A percentile compares a stretch with the other conserved stretches of the same genome.
Conservation (phyloP, 2,113 vertebrate genomes). For the Glaucomys volans region DNA sequence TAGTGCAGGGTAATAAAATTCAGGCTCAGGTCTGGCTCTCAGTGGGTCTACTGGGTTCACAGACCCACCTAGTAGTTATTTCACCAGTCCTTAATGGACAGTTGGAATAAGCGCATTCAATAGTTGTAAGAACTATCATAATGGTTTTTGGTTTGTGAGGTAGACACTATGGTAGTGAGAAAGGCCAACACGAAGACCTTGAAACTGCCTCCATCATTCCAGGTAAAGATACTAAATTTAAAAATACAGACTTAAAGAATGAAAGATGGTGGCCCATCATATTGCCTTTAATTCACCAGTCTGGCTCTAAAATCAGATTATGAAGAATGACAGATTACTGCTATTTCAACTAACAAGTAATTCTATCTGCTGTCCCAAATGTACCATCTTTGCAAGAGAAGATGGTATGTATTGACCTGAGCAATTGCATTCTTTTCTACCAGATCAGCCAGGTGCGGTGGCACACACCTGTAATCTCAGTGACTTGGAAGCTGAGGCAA, state of each 20-base stretch:
- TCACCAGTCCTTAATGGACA: neutral
- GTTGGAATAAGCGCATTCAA: neutral
- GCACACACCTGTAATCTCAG: too few relatives aligned
- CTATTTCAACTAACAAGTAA: neutral
- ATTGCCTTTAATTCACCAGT: neutral
- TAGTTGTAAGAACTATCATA: neutral
- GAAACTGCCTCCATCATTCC: neutral
- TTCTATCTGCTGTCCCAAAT: neutral
- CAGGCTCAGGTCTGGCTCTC: neutral
- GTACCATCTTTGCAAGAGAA: neutral
- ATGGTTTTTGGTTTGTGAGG: neutral
- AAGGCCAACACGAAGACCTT: neutral
- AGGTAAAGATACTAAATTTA: neutral
- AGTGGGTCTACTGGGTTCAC: too few relatives aligned
- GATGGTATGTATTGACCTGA: neutral
- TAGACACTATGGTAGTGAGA: neutral
- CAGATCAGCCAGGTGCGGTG: too few relatives aligned
- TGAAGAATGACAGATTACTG: neutral
- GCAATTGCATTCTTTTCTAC: neutral
- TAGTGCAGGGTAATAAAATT: neutral
- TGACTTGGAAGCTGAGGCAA: too few relatives aligned
- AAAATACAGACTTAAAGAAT: neutral
- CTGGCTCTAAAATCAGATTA: neutral
- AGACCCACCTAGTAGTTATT: neutral
- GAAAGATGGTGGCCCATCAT: neutral